Conservation (phyloP, 2,797 vertebrate species). For the Chromis chromis region DNA sequence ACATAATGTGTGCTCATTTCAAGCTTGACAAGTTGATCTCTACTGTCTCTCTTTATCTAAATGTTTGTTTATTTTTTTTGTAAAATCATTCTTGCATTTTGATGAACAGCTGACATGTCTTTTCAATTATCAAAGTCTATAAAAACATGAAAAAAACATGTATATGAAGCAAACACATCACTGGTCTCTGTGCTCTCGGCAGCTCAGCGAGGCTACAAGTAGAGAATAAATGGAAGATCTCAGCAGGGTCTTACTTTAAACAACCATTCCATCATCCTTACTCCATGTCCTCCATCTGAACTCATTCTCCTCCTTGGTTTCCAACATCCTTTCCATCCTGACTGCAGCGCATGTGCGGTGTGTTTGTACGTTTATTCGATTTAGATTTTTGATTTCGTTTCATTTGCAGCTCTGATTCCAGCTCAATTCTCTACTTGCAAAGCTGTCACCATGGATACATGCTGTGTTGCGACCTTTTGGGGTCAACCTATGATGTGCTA, state of each 20-base stretch:
- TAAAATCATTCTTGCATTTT: background rate
- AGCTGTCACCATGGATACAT: conserved; percentile 73
- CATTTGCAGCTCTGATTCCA: conserved; percentile 35
- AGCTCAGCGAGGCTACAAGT: background rate
- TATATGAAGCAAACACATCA: background rate
- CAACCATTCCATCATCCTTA: background rate
- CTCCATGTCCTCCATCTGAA: background rate
- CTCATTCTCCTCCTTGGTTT: background rate
- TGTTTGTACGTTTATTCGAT: conserved; percentile 36
- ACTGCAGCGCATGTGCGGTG: background rate
- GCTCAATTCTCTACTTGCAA: conserved; percentile 61
- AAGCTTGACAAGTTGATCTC: conserved; percentile 11
- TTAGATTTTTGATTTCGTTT: conserved; percentile 47
- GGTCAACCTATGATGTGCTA: conserved; percentile 74
- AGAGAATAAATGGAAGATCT: conserved; percentile 10
- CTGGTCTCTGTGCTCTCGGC: background rate
- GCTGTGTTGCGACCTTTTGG: conserved; percentile 71
- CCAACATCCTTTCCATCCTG: background rate
- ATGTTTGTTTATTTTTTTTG: too few species aligned
- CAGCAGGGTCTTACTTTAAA: conserved; percentile 11
- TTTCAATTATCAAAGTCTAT: conserved; percentile 32
- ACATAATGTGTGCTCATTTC: conserved; percentile 33
- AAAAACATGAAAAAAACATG: conserved; percentile 15
- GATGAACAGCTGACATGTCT: conserved; percentile 18
- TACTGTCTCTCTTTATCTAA: conserved; percentile 2